Conservation (phyloP, 2,888 invertebrate species). For the Agrotis exclamationis region DNA sequence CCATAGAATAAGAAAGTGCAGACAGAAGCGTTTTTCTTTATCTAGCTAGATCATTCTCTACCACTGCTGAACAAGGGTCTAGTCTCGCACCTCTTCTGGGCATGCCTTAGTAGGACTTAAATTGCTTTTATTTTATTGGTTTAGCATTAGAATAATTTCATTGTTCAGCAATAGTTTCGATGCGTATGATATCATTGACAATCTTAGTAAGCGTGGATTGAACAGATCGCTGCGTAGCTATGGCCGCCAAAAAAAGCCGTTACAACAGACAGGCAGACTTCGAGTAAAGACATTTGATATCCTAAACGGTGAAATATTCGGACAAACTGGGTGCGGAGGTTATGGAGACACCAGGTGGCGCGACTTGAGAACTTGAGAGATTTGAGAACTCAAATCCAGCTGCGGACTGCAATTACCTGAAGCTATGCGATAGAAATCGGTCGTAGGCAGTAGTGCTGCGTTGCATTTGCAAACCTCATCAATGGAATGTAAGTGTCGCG, state of each 20-base stretch:
- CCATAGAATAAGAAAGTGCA: background rate
- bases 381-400: background rate
- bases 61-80: too few species aligned
- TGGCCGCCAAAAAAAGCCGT: background rate
- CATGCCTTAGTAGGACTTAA: too few species aligned
- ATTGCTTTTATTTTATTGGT: too few species aligned
- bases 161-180: background rate
- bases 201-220: background rate
- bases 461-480: background rate
- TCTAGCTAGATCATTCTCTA: too few species aligned
- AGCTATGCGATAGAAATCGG: background rate
- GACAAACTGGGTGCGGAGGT: background rate
- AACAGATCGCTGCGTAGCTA: background rate
- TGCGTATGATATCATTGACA: background rate
- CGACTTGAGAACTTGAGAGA: background rate
- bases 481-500: background rate
- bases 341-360: background rate
- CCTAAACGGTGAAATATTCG: background rate
- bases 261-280: background rate
- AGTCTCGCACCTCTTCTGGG: too few species aligned
- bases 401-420: background rate
- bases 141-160: too few species aligned
- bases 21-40: conserved; percentile 2
- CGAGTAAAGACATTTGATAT: background rate
- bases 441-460: too few species aligned